Percentiles rank a stretch among this genome's conserved stretches.
Conservation (phyloP, 2,113 vertebrate genomes). For the Forbesichthys agassizii region DNA sequence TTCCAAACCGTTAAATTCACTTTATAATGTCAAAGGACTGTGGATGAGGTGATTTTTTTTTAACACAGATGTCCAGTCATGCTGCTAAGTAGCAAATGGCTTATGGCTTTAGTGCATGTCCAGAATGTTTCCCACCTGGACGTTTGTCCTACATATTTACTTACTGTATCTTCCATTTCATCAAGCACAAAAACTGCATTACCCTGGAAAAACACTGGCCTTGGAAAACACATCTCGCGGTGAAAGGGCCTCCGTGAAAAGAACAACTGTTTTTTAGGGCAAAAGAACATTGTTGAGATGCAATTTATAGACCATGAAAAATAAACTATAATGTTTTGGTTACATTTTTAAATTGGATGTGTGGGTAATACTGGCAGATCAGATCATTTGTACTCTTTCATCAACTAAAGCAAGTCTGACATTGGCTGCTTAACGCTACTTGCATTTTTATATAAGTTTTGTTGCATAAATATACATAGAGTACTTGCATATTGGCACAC, state of each 20-base stretch:
- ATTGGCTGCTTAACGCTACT: not conserved
- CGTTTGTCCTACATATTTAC: conserved; percentile 1
- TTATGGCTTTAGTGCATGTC: not conserved
- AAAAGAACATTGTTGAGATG: conserved; percentile 43
- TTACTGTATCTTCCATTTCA: conserved; percentile 15
- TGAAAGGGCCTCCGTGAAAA: not conserved
- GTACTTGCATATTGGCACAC: not conserved
- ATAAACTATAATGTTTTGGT: conserved; percentile 28
- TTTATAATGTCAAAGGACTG: conserved; percentile 69
- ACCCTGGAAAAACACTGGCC: conserved; percentile 20
- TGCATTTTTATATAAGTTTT: not conserved
- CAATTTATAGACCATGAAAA: conserved; percentile 34
- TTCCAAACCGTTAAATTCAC: conserved; percentile 55
- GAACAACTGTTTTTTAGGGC: conserved; percentile 18
- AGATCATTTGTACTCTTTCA: not conserved
- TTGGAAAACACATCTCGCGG: conserved; percentile 33
- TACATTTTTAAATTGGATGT: not conserved
- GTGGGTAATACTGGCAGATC: not conserved
- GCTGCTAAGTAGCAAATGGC: conserved; percentile 8
- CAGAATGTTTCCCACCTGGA: conserved; percentile 6
- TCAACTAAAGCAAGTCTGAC: not conserved
- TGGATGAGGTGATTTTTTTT: conserved; percentile 10
- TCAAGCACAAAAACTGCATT: conserved; percentile 13
- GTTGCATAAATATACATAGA: too few species aligned
- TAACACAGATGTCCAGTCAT: conserved; percentile 37